Evolutionary conservation across 2,113 vertebrate genomes (phyloP), one percentile per base, ranked within the genome.

Genomic region (Brevimyrus niger): DNA sequence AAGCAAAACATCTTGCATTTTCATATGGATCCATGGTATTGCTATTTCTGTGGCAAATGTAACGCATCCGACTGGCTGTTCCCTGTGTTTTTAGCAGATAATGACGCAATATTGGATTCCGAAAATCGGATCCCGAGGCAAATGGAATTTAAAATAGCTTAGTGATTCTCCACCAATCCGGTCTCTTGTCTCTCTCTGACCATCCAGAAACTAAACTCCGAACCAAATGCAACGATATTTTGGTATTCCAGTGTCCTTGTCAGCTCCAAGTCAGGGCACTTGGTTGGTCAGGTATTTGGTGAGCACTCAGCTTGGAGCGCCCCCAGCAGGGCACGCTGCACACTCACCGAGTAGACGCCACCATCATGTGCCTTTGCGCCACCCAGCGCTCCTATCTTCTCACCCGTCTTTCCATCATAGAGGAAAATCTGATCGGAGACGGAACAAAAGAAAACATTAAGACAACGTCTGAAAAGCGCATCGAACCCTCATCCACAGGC

Each of bases 261-360:
- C 27, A 31, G 58, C 27, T 65, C 19, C 3, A 5, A 35, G 69
- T 23, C 69, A 38, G 31, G 31, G 31, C 31, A 17, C 69, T 10
- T 35, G 15, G 69, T 19, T 15, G 69, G 13, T 11, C 27, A 17
- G 10, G 69, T 0, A 35, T 38, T 31, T 73, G 15, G 4, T 13
- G 31, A 17, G 10, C 31, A 38, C 31, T 35, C 13, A 6, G 55
- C 21, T 23, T 83, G 42, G 38, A 44, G 80, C 38, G 5, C 27
- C 35, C 76, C 35, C 17, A 3, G 80, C 31, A 83, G 1, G 35
- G 17, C 46, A 0, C 8, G 19, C 2, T 13, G 9, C 4, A 61
- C 31, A 98, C 97, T 97, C 94, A 99, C 98, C 55, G 98, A 97
- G 82, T 99, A 99, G 91, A 99, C 95, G 89, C 98, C 98, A 83